Evolutionary conservation across 2,113 vertebrate species (phyloP).

Genomic region (Athene noctua): DNA sequence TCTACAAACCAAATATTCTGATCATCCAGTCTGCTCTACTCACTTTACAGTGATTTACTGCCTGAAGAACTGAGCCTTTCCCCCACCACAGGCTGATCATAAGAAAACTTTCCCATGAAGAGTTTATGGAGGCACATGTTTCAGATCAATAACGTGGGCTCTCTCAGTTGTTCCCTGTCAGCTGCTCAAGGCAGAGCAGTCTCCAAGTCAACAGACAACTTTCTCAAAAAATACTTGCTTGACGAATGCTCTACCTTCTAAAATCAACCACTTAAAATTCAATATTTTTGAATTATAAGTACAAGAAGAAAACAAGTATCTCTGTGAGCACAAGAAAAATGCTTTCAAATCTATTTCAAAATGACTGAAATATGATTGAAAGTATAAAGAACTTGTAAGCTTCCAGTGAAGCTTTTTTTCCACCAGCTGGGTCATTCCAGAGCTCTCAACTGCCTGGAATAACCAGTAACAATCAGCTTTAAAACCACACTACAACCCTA

Average conservation of each 20-base stretch:
- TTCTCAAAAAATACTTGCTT: not conserved
- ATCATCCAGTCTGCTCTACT: not conserved
- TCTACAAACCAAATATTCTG: not conserved
- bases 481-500: not conserved
- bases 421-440: not conserved
- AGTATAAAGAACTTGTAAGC: not conserved
- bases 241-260: not conserved
- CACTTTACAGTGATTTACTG: not conserved
- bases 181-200: not conserved
- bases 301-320: not conserved
- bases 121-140: not conserved
- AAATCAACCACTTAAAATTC: not conserved
- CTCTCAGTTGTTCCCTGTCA: not conserved
- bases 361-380: not conserved
- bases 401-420: not conserved
- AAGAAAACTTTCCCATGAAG: not conserved
- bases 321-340: not conserved
- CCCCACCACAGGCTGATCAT: not conserved
- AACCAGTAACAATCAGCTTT: not conserved
- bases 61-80: not conserved
- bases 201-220: not conserved
- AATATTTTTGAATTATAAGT: not conserved
- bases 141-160: not conserved
- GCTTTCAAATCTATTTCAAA: not conserved
- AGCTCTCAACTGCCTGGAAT: not conserved